Conservation (phyloP, 2,797 vertebrate genomes). For the Pteronotus mesoamericanus region DNA sequence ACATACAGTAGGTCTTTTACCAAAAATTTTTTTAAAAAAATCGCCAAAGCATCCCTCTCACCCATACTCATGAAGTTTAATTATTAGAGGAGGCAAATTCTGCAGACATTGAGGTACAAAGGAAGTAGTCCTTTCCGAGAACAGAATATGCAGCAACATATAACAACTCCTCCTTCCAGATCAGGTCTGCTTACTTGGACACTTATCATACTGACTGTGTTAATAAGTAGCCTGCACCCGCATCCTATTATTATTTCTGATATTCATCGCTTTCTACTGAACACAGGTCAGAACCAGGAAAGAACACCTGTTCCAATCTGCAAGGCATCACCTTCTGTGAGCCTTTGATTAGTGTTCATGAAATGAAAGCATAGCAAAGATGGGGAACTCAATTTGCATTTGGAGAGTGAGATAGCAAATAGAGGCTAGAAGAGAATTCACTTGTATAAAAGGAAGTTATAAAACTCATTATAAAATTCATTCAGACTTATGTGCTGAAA, state of each 20-base stretch:
- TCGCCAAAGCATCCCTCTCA: neutral
- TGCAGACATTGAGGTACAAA: constrained; percentile 12
- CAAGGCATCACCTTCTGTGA: constrained; percentile 80
- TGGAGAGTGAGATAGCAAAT: constrained; percentile 72
- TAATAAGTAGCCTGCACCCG: constrained; percentile 62
- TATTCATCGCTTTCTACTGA: constrained; percentile 77
- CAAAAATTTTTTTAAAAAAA: neutral
- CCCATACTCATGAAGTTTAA: neutral
- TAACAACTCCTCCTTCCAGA: neutral
- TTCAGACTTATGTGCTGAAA: constrained; percentile 47
- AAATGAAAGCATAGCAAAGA: constrained; percentile 79
- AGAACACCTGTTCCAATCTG: constrained; percentile 78
- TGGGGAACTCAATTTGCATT: constrained; percentile 77
- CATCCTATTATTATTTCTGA: constrained; percentile 78
- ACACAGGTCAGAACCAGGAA: constrained; percentile 79
- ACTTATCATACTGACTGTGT: constrained; percentile 67
- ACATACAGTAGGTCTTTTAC: neutral
- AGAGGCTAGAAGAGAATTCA: constrained; percentile 71
- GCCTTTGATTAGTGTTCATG: constrained; percentile 78
- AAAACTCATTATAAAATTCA: constrained; percentile 42
- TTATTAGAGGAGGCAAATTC: neutral
- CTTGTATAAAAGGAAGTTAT: constrained; percentile 46
- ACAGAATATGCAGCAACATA: neutral
- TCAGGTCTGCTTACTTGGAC: constrained; percentile 58
- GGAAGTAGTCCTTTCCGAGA: constrained; percentile 24